Evolutionary conservation across 2,113 vertebrate species (phyloP), one percentile per base, ranked within the genome.

Genomic region (Atlantisia rogersi): DNA sequence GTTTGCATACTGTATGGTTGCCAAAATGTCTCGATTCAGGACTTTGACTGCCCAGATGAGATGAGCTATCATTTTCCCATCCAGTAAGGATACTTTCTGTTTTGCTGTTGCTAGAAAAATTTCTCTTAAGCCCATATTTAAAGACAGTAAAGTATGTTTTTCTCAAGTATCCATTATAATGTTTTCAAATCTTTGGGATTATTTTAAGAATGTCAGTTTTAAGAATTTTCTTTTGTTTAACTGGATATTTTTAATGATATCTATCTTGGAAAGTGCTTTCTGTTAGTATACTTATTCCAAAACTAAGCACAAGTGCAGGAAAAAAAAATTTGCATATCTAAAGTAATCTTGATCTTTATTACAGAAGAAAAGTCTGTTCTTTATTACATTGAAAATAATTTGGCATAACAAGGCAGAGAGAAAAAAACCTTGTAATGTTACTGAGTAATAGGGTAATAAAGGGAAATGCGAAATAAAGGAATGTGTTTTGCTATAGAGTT

Each of bases 1-100:
- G 90, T 96, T 96, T 97, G 71, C 82, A 56, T 55, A 68, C 68
- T 95, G 82, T 95, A 56, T 88, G 46, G 48, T 56, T 96, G 92
- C 95, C 95, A 96, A 75, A 88, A 88, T 81, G 35, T 86, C 93
- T 93, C 68, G 75, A 71, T 88, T 73, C 5, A 2, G 63, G 42
- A 70, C 68, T 70, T n/a, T 31, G 42, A 50, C 52, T 90, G 60
- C 35, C 48, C 26, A 58, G 64, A 46, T 77, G 60, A 62, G 77
- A 71, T 0, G 2, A 81, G 17, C 14, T 71, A 13, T 59, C 48
- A 8, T 65, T 81, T 81, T 95, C 77, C 44, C 2, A 0, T 42
- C 86, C 42, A 44, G 12, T 60, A 53, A 93, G 81, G 26, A 75
- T 28, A 10, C 10, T n/a, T 55, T 26, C 28, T 37, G 6, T 10